Conservation (phyloP, 1,140 invertebrate genomes). For the Heliconius congener region DNA sequence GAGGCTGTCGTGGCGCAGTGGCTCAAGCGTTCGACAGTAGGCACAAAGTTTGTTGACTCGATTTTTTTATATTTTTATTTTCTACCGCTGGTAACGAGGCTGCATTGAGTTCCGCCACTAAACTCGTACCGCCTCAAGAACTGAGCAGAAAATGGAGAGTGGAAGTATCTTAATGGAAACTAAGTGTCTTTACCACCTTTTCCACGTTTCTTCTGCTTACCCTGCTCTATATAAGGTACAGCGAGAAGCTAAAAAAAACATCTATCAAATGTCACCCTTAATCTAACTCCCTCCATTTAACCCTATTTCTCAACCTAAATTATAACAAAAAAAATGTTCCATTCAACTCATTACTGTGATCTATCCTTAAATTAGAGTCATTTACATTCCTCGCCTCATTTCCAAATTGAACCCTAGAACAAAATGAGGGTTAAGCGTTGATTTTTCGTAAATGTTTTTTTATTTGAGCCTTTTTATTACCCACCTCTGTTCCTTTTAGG, state of each 20-base stretch:
- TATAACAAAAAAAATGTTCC: neutral
- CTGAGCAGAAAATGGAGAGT: neutral
- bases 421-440: constrained; percentile 7
- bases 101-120: neutral
- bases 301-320: neutral
- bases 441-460: constrained; percentile 26
- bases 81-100: neutral
- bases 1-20: too few relatives aligned
- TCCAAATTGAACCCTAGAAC: constrained; percentile 18
- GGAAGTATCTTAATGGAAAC: neutral
- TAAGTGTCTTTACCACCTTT: neutral
- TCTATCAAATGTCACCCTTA: neutral
- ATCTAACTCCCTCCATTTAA: neutral
- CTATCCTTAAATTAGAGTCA: constrained; percentile 18
- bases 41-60: too few relatives aligned
- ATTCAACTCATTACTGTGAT: constrained; percentile 12
- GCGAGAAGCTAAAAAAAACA: neutral
- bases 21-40: too few relatives aligned
- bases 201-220: neutral
- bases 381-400: constrained; percentile 20
- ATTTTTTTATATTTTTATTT: neutral
- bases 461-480: constrained; percentile 23
- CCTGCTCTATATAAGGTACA: neutral
- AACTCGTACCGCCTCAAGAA: neutral
- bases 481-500: constrained; percentile 18